phyloP scores from a whole-genome alignment of 1,140 invertebrate genomes.

The Drosophila ercepeae region DNA sequence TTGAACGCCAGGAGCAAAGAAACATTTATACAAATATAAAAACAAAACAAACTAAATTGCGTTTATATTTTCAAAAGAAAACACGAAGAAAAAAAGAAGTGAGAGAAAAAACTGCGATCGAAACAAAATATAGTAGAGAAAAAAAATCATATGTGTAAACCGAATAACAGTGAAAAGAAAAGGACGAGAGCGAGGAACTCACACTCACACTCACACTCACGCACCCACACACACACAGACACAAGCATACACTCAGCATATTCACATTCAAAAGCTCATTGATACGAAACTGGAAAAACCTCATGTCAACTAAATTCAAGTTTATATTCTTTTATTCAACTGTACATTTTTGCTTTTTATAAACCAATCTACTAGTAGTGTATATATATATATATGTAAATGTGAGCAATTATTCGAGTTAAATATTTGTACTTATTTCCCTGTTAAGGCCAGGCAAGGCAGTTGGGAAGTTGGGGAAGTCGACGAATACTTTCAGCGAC shows the following conservation, averaged over 20 bases:
- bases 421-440: background rate
- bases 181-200: slow-evolving; percentile 7
- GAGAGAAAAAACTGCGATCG: slow-evolving; percentile 18
- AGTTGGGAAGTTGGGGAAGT: too few species aligned
- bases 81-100: slow-evolving; percentile 9
- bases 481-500: too few species aligned
- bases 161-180: slow-evolving; percentile 2
- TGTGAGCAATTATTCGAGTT: slow-evolving; percentile 1
- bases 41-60: slow-evolving; percentile 58
- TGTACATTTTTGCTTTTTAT: background rate
- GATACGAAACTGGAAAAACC: background rate
- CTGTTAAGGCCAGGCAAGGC: too few species aligned
- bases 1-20: slow-evolving; percentile 72
- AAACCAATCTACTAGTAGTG: slow-evolving; percentile 2
- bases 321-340: background rate
- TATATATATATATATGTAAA: slow-evolving; percentile 21
- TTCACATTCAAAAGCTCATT: background rate
- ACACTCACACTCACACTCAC: slow-evolving; percentile 13
- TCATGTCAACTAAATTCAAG: background rate
- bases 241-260: slow-evolving; percentile 2
- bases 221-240: slow-evolving; percentile 18
- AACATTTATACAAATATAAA: slow-evolving; percentile 74
- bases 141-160: too few species aligned
- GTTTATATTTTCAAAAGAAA: slow-evolving; percentile 62
- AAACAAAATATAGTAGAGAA: background rate